Evolutionary conservation across 2,797 vertebrate genomes (phyloP).

Genomic region (Arnoldichthys spilopterus): DNA sequence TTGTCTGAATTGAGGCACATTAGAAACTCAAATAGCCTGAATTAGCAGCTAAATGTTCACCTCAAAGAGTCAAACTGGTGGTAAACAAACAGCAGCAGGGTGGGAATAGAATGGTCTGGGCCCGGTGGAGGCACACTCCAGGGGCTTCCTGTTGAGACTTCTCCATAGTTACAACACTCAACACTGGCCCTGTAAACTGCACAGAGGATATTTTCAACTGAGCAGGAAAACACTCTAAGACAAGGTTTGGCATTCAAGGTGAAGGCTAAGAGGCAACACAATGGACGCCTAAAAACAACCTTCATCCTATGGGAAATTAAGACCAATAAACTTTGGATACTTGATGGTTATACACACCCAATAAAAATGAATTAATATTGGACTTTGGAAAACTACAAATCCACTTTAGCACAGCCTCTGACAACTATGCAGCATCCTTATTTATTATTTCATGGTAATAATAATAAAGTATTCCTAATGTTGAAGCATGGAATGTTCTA

Average conservation of each 20-base stretch:
- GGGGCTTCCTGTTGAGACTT: conserved; percentile 72
- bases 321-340: conserved; percentile 31
- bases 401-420: background rate
- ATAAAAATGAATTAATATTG: conserved; percentile 2
- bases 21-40: conserved; percentile 72
- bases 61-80: conserved; percentile 59
- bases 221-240: conserved; percentile 45
- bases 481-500: too few relatives aligned
- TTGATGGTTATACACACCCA: conserved; percentile 19
- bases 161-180: conserved; percentile 77
- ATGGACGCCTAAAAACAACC: conserved; percentile 28
- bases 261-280: conserved; percentile 37
- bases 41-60: conserved; percentile 73
- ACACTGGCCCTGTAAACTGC: conserved; percentile 74
- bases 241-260: conserved; percentile 26
- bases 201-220: conserved; percentile 72
- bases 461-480: background rate
- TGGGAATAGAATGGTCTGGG: conserved; percentile 73
- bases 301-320: conserved; percentile 42
- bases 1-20: conserved; percentile 71
- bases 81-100: conserved; percentile 79
- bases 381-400: background rate
- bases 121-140: conserved; percentile 68
- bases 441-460: background rate
- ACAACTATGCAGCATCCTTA: conserved; percentile 8